Conservation (phyloP, 2,113 vertebrate species). For the Enhydra lutris region DNA sequence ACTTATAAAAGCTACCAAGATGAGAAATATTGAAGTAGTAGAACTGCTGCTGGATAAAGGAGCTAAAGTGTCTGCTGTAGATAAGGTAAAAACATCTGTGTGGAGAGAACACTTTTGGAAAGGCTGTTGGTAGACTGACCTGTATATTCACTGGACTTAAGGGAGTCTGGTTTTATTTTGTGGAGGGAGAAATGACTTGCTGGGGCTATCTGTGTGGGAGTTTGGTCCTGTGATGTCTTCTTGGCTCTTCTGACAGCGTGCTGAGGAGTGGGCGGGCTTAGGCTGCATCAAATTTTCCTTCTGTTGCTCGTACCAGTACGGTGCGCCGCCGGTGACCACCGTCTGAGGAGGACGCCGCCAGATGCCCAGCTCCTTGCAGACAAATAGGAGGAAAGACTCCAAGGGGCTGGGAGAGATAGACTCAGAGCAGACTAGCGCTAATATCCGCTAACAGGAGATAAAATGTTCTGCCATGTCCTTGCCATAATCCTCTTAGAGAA, state of each 20-base stretch:
- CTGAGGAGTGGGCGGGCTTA: background rate
- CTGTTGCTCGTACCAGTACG: fast-evolving
- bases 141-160: no score
- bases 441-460: background rate
- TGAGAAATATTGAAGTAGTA: constrained; percentile 98
- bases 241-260: fast-evolving
- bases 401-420: background rate
- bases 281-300: background rate
- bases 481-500: background rate
- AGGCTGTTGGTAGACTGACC: background rate
- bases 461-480: background rate
- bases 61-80: constrained; percentile 95
- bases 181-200: no score
- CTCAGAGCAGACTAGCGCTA: background rate
- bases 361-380: background rate
- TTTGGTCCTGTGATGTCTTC: background rate
- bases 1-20: constrained; percentile 98
- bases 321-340: background rate
- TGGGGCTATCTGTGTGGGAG: background rate
- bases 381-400: no score
- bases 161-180: background rate
- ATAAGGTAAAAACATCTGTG: constrained; percentile 87
- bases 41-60: constrained; percentile 97
- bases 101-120: fast-evolving
- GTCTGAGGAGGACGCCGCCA: fast-evolving